These are phyloP conservation scores for Babyrousa celebensis DNA, from an alignment of 2,797 vertebrate species.

Conservation along the genomic window DNA sequence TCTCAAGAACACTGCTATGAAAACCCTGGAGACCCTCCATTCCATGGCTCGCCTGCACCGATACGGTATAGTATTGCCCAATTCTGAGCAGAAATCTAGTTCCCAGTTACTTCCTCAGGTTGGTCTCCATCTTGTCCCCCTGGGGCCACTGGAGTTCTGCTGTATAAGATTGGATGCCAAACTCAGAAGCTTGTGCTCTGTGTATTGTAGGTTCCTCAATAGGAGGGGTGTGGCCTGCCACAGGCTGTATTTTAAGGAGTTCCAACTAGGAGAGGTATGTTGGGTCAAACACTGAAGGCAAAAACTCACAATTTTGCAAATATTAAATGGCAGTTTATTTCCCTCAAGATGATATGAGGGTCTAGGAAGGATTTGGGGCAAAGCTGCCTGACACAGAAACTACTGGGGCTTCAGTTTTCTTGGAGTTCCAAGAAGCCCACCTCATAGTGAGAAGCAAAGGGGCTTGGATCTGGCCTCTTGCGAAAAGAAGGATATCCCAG, in stretches of 20 bases:
- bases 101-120: background rate
- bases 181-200: background rate
- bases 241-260: background rate
- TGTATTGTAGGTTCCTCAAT: background rate
- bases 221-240: background rate
- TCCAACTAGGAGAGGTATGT: background rate
- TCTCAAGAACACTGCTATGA: background rate
- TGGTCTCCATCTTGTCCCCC: background rate
- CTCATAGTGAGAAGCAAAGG: background rate
- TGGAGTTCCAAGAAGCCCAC: background rate
- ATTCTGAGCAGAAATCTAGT: background rate
- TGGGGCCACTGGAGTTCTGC: background rate
- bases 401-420: background rate
- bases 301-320: constrained; percentile 14
- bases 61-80: background rate
- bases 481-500: background rate
- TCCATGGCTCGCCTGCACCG: background rate
- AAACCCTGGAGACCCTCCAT: background rate
- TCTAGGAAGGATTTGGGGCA: background rate
- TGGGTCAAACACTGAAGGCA: background rate
- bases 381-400: background rate
- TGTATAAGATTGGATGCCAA: background rate
- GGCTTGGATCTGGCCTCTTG: background rate
- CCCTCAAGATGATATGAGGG: background rate
- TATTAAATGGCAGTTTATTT: background rate